Evolutionary conservation across 2,797 vertebrate genomes (phyloP), one percentile per base, ranked within the genome.

Genomic region (Lepilemur ruficaudatus): DNA sequence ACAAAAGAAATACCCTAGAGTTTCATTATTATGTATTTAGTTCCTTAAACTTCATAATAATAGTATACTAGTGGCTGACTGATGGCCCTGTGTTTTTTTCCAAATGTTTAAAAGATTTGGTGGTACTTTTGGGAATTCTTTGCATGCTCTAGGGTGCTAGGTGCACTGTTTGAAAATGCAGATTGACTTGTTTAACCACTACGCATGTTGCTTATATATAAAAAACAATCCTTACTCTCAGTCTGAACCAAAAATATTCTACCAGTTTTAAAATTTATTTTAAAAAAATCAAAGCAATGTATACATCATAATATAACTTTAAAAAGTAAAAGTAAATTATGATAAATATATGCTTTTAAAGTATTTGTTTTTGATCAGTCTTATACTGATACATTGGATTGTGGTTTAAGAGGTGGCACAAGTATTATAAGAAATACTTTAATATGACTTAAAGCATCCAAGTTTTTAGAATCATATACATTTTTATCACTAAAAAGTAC

Each of bases 221-320:
- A 50, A 59, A 25, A 17, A 15, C 10, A 59, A 23, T 61, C 18
- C 12, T 9, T 70, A 32, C 25, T 35, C 25, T 41, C 38, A 10
- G 5, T 65, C 48, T 90, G 6, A 12, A 65, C 15, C 20, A 20
- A 22, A 72, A 30, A 52, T 15, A 59, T 23, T 4, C 17, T 35
- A 50, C 35, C 7, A 76, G 5, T 32, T 69, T 17, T 38, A 30
- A 93, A 72, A 52, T 14, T 14, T 35, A 76, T 50, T 79, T 80
- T 80, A 25, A 13, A 72, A 92, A 59, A 86, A n/a, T 17, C 14
- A 91, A 52, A 59, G 4, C 6, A 32, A 82, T n/a, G 11, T n/a
- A 55, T 25, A 50, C 43, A 76, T 20, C 57, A 70, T 76, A 85
- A 79, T 50, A 70, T 63, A 92, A 75, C 28, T 67, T 50, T 73